Evolutionary conservation across 1,140 invertebrate species (phyloP).

Genomic region (Orius laevigatus): DNA sequence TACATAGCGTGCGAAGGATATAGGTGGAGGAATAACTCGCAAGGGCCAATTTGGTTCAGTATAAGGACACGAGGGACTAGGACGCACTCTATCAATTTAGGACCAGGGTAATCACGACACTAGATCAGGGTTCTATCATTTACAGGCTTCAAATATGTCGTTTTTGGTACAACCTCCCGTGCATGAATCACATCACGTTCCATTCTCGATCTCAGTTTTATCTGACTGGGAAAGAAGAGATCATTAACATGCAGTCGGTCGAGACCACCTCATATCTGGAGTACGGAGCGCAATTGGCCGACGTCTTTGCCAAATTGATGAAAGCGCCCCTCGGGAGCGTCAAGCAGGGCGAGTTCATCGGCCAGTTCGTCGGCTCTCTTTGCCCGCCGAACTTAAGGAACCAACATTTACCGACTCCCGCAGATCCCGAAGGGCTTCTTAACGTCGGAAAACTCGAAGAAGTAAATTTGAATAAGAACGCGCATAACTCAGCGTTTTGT

Average conservation of each 20-base stretch:
- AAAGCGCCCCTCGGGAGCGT: not conserved
- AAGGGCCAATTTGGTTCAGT: conserved; percentile 3
- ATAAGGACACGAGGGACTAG: not conserved
- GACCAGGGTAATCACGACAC: not conserved
- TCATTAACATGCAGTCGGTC: not conserved
- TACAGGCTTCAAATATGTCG: not conserved
- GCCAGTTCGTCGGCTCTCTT: not conserved
- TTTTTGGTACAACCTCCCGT: conserved; percentile 1
- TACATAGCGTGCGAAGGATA: not conserved
- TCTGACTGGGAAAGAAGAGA: not conserved
- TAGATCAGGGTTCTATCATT: no score
- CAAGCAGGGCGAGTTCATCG: not conserved
- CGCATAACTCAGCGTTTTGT: no score
- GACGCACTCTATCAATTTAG: not conserved
- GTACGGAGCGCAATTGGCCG: not conserved
- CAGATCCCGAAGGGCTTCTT: not conserved
- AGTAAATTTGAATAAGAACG: no score
- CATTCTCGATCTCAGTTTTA: not conserved
- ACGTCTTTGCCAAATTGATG: not conserved
- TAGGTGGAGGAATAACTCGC: not conserved
- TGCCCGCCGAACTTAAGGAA: not conserved
- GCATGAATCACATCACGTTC: not conserved
- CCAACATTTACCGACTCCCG: not conserved
- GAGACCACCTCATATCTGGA: not conserved
- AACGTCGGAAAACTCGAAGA: not conserved